These are phyloP conservation scores for Yponomeuta sedellus DNA, from an alignment of 2,888 invertebrate species.

Conservation along the genomic window DNA sequence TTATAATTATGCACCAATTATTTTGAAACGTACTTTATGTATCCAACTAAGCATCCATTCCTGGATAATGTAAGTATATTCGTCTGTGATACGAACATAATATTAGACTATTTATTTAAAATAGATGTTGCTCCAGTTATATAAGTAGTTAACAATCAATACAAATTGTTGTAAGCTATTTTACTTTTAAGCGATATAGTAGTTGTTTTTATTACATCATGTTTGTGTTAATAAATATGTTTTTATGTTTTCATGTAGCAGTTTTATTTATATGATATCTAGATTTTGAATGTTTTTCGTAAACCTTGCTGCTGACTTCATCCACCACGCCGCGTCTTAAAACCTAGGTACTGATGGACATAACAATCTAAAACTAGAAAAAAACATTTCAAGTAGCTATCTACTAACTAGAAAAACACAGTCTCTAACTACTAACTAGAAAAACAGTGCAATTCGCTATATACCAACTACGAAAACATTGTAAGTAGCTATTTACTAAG, in stretches of 20 bases:
- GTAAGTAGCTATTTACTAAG: too few relatives aligned
- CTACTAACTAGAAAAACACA: too few relatives aligned
- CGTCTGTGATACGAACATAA: not conserved
- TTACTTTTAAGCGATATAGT: not conserved
- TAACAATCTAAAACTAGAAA: too few relatives aligned
- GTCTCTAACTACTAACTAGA: too few relatives aligned
- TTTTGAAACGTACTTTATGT: not conserved
- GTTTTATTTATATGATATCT: not conserved
- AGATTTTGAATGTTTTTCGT: not conserved
- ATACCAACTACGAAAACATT: too few relatives aligned
- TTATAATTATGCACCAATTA: too few relatives aligned
- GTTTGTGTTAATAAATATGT: not conserved
- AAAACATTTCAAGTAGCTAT: too few relatives aligned
- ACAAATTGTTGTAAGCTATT: not conserved
- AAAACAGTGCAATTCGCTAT: too few relatives aligned
- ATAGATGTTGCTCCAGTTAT: too few relatives aligned
- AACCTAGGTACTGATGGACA: too few relatives aligned
- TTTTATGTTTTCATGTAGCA: not conserved
- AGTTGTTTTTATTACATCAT: not conserved
- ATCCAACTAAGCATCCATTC: not conserved
- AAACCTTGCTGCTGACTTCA: not conserved
- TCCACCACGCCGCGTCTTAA: too few relatives aligned
- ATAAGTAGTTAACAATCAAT: too few relatives aligned
- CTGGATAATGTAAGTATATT: not conserved
- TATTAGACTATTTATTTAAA: not conserved